Conservation (phyloP, 2,797 vertebrate species). For the Sphenopsis melanotis region DNA sequence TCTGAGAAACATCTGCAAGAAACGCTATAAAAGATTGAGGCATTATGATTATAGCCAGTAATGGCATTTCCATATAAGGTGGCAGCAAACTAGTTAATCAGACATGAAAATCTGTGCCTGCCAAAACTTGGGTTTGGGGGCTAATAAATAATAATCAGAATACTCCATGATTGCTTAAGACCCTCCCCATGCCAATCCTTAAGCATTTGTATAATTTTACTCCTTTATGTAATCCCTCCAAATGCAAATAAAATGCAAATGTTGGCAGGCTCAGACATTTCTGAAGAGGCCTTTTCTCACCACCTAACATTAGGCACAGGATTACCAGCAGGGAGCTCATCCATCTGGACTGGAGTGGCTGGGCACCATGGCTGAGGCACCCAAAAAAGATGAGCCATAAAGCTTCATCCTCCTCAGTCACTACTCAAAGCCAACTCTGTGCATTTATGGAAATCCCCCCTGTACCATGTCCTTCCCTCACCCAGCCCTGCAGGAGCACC, state of each 20-base stretch:
- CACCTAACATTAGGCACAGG: not conserved
- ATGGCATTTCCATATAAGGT: not conserved
- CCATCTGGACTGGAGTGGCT: not conserved
- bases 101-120: not conserved
- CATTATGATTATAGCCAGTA: not conserved
- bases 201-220: not conserved
- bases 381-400: not conserved
- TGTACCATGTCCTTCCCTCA: not conserved
- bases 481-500: not conserved
- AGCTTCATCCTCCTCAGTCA: not conserved
- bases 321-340: not conserved
- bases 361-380: rapidly evolving
- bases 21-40: not conserved
- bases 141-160: not conserved
- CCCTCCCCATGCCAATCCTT: not conserved
- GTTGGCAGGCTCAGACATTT: not conserved
- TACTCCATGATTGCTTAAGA: not conserved
- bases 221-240: not conserved
- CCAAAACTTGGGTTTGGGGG: not conserved
- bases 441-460: not conserved
- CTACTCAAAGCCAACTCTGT: not conserved
- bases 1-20: not conserved
- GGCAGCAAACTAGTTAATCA: not conserved
- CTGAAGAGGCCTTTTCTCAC: not conserved
- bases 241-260: constrained; percentile 10